A percentile compares a stretch with the other conserved stretches of the same genome.
phyloP scores from a whole-genome alignment of 2,113 vertebrate species.

The Gopherus evgoodei region DNA sequence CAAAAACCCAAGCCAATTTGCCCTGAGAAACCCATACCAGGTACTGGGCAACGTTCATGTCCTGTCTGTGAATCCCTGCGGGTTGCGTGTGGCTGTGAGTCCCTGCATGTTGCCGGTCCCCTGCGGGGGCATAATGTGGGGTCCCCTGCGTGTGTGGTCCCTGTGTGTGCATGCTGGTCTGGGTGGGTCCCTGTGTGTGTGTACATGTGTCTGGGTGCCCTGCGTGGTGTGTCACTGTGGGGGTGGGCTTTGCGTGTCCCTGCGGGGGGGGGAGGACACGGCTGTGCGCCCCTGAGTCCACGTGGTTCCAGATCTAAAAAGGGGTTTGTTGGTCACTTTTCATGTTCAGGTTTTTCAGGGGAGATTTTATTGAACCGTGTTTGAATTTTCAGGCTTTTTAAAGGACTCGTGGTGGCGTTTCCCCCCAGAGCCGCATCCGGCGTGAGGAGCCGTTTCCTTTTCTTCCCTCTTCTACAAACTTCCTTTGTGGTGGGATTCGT shows the following conservation, averaged over 20 bases:
- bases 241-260: too few relatives aligned
- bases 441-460: not conserved
- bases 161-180: too few relatives aligned
- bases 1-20: not conserved
- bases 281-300: rapidly evolving
- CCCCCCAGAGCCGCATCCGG: not conserved
- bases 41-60: not conserved
- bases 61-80: not conserved
- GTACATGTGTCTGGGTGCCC: too few relatives aligned
- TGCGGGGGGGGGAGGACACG: too few relatives aligned
- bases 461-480: not conserved
- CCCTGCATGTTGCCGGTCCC: too few relatives aligned
- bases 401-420: constrained; percentile 3
- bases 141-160: not conserved
- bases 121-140: too few relatives aligned
- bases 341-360: constrained; percentile 61
- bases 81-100: too few relatives aligned
- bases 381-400: constrained; percentile 69
- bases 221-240: too few relatives aligned
- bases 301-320: not conserved
- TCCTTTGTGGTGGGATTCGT: not conserved
- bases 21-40: rapidly evolving
- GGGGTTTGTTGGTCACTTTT: constrained; percentile 53
- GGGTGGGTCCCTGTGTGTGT: too few relatives aligned
- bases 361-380: constrained; percentile 57